phyloP scores from a whole-genome alignment of 1,140 invertebrate species.

The Drosophila mauritiana region DNA sequence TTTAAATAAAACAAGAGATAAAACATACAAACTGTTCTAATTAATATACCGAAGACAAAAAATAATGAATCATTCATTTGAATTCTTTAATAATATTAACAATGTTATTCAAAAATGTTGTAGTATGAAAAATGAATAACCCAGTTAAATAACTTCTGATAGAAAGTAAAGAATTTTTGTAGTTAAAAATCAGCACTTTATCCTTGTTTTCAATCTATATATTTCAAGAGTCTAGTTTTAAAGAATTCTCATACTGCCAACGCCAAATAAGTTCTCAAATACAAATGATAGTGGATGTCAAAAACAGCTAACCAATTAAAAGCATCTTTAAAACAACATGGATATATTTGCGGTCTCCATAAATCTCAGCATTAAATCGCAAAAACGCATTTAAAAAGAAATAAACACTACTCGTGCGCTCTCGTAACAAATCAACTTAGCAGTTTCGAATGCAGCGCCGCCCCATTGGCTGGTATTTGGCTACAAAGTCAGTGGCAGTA shows the following conservation, averaged over 20 bases:
- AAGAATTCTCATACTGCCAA: neutral
- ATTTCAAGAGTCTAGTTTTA: no score
- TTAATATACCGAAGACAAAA: no score
- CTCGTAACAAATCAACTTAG: constrained; percentile 24
- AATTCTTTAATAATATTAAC: no score
- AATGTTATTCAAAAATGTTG: no score
- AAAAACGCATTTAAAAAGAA: constrained; percentile 23
- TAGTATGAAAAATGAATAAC: no score
- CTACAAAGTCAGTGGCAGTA: constrained; percentile 48
- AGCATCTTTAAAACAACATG: neutral
- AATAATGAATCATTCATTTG: no score
- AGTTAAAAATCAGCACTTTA: no score
- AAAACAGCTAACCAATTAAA: neutral
- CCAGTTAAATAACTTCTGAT: no score
- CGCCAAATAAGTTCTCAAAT: neutral
- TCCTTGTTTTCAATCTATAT: no score
- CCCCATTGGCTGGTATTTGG: constrained; percentile 39
- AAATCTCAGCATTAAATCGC: constrained; percentile 12
- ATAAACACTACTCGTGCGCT: constrained; percentile 13
- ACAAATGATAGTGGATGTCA: neutral
- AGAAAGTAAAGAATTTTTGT: no score
- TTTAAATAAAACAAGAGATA: neutral
- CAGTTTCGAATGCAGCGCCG: constrained; percentile 28
- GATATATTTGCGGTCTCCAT: constrained; percentile 3
- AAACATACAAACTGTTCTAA: neutral